These are phyloP conservation scores for Lanius ludovicianus DNA, from an alignment of 2,113 vertebrate genomes.

Conservation along the genomic window DNA sequence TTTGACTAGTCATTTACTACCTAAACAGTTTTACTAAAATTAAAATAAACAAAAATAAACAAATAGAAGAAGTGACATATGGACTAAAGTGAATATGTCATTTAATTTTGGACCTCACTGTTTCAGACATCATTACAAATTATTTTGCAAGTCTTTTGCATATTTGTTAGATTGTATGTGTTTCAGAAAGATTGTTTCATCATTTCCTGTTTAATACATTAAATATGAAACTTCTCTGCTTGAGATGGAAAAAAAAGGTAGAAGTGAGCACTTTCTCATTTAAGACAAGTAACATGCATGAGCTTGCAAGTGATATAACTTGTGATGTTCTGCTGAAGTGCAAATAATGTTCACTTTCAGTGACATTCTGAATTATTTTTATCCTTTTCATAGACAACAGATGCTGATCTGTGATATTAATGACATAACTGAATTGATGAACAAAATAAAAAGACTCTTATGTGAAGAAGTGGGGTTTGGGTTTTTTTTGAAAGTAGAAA, in stretches of 20 bases:
- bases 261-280: not conserved
- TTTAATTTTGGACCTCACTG: not conserved
- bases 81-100: not conserved
- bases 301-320: not conserved
- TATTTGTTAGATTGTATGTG: not conserved
- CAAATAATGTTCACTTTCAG: not conserved
- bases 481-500: not conserved
- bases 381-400: not conserved
- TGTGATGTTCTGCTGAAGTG: not conserved
- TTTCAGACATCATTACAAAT: not conserved
- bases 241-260: not conserved
- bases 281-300: not conserved
- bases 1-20: not conserved
- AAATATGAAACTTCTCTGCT: not conserved
- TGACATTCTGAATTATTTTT: not conserved
- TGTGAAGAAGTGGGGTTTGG: accelerated
- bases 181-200: not conserved
- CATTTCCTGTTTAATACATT: not conserved
- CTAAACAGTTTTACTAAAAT: not conserved
- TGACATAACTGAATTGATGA: not conserved
- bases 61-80: not conserved
- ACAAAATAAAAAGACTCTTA: not conserved
- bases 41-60: not conserved
- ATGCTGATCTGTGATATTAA: not conserved
- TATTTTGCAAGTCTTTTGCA: not conserved